Percentiles rank a stretch among this genome's conserved stretches.
Evolutionary conservation across 2,113 vertebrate genomes (phyloP).

Genomic region (Trichechus manatus): DNA sequence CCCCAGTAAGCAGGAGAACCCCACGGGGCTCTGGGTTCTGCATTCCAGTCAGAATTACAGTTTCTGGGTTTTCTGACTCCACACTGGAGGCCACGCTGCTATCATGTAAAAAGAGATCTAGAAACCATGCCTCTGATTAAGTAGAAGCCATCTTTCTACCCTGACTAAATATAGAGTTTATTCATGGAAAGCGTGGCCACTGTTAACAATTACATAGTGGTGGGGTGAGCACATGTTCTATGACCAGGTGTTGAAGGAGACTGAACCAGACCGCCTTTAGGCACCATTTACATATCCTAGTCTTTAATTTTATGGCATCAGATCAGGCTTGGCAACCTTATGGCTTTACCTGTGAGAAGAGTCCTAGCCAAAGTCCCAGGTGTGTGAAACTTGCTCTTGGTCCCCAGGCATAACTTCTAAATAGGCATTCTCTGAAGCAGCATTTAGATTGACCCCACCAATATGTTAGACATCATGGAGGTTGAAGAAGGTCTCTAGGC

Average conservation of each 20-base stretch:
- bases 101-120: background rate
- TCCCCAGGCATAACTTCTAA: fast-evolving
- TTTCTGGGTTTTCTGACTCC: background rate
- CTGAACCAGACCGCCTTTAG: too few relatives aligned
- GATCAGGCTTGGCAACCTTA: background rate
- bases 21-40: background rate
- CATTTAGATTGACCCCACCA: too few relatives aligned
- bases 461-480: background rate
- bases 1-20: constrained; percentile 78
- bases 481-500: background rate
- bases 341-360: background rate
- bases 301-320: background rate
- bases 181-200: background rate
- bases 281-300: fast-evolving
- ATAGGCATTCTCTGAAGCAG: background rate
- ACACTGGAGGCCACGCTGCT: background rate
- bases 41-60: background rate
- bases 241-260: too few relatives aligned
- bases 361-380: background rate
- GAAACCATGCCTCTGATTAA: background rate
- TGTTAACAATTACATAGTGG: fast-evolving
- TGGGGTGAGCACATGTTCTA: fast-evolving
- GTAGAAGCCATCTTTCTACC: background rate
- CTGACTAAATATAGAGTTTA: background rate
- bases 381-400: fast-evolving